Evolutionary conservation across 2,113 vertebrate species (phyloP).

Genomic region (Gymnobelideus leadbeateri): DNA sequence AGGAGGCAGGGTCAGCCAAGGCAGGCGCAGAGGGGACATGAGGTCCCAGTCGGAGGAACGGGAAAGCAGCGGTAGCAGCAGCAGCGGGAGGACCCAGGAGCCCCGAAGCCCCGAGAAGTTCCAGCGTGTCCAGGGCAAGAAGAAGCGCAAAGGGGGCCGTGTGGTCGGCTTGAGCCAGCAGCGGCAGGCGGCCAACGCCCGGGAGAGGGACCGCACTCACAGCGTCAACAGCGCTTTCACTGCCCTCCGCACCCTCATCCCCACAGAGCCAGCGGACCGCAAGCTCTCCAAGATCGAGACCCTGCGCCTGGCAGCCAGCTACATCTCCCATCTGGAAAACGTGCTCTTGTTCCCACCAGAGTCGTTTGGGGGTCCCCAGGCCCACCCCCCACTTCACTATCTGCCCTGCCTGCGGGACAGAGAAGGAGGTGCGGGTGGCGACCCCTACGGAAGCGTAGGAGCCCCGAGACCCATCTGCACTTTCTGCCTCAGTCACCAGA

Average conservation of each 20-base stretch:
- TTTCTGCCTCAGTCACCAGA: not conserved
- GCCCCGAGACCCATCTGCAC: constrained; percentile 12
- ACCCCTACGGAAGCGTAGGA: not conserved
- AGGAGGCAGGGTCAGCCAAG: not conserved
- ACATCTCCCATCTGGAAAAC: constrained; percentile 91
- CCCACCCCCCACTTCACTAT: not conserved
- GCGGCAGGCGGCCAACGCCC: constrained; percentile 89
- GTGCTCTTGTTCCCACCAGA: constrained; percentile 81
- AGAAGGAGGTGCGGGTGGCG: not conserved
- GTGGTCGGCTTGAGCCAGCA: constrained; percentile 84
- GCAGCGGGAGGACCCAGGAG: not conserved
- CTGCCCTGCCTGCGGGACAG: not conserved
- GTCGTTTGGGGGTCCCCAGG: not conserved
- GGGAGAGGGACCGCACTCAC: constrained; percentile 89
- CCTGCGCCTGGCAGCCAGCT: constrained; percentile 90
- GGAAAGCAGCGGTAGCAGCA: not conserved
- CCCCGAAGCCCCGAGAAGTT: not conserved
- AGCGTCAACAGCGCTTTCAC: constrained; percentile 91
- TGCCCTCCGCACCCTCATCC: constrained; percentile 89
- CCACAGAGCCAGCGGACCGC: constrained; percentile 86
- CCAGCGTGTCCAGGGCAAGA: not conserved
- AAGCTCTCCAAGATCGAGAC: constrained; percentile 92
- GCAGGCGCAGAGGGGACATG: not conserved
- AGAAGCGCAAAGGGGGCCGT: constrained; percentile 60
- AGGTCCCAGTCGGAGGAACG: not conserved